These are phyloP conservation scores for Carabus problematicus DNA, from an alignment of 2,888 invertebrate genomes.

Conservation along the genomic window DNA sequence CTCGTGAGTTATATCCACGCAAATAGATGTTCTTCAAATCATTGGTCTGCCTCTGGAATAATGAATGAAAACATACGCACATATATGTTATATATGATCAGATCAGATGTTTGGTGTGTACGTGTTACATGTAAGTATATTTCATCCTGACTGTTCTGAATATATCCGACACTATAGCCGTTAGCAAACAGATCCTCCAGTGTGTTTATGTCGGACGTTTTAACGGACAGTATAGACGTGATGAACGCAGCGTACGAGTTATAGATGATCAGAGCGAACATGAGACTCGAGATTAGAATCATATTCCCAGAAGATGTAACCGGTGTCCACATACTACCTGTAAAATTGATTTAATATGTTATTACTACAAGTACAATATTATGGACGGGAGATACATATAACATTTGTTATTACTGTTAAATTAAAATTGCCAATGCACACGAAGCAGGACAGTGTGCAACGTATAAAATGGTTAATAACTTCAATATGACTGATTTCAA, in stretches of 20 bases:
- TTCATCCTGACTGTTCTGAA: slow-evolving; percentile 67
- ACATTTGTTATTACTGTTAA: no score
- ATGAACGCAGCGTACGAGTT: slow-evolving; percentile 73
- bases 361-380: no score
- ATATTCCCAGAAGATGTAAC: slow-evolving; percentile 65
- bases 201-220: slow-evolving; percentile 63
- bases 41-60: slow-evolving; percentile 13
- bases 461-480: no score
- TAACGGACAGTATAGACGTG: slow-evolving; percentile 70
- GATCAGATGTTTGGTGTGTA: neutral
- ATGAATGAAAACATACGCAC: neutral
- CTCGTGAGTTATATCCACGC: slow-evolving; percentile 56
- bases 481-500: no score
- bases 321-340: slow-evolving; percentile 68
- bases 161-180: slow-evolving; percentile 68
- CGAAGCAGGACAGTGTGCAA: no score
- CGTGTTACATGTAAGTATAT: slow-evolving; percentile 66
- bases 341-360: slow-evolving; percentile 43
- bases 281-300: slow-evolving; percentile 64
- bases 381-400: no score
- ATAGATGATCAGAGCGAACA: slow-evolving; percentile 69
- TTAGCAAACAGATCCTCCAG: slow-evolving; percentile 67
- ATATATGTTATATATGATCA: neutral
- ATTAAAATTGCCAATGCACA: no score
- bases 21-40: slow-evolving; percentile 51